phyloP scores from a whole-genome alignment of 2,797 vertebrate genomes.

The Tragopan temminckii region DNA sequence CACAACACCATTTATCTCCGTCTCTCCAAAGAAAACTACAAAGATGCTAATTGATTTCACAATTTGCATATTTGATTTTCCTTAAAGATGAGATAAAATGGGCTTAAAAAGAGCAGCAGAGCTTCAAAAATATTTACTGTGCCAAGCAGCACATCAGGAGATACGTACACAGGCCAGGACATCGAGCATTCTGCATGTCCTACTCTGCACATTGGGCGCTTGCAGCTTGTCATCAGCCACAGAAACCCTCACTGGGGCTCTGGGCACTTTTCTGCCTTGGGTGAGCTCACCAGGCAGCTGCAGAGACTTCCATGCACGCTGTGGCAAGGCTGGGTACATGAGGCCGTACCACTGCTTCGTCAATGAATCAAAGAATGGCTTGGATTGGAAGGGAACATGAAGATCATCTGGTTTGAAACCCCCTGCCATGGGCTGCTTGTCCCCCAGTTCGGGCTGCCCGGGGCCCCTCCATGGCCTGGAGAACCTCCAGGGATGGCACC shows the following conservation, averaged over 20 bases:
- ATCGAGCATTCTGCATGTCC: rapidly evolving
- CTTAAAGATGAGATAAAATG: conserved; percentile 30
- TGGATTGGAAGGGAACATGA: no score
- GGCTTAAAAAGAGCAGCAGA: not conserved
- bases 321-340: rapidly evolving
- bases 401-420: no score
- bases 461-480: no score
- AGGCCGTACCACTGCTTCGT: not conserved
- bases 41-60: conserved; percentile 57
- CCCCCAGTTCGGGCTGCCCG: no score
- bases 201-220: rapidly evolving
- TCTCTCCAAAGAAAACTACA: conserved; percentile 24
- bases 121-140: conserved; percentile 36
- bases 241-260: not conserved
- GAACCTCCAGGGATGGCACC: no score
- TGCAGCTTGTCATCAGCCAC: not conserved
- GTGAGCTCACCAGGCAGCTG: not conserved
- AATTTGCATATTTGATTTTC: conserved; percentile 65
- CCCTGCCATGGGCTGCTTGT: no score
- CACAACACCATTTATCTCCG: not conserved
- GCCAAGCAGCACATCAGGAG: not conserved
- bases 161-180: not conserved
- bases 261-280: not conserved
- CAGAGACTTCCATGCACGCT: not conserved
- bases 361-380: no score